phyloP scores from a whole-genome alignment of 2,888 invertebrate genomes.

The Polydrusus tereticollis region DNA sequence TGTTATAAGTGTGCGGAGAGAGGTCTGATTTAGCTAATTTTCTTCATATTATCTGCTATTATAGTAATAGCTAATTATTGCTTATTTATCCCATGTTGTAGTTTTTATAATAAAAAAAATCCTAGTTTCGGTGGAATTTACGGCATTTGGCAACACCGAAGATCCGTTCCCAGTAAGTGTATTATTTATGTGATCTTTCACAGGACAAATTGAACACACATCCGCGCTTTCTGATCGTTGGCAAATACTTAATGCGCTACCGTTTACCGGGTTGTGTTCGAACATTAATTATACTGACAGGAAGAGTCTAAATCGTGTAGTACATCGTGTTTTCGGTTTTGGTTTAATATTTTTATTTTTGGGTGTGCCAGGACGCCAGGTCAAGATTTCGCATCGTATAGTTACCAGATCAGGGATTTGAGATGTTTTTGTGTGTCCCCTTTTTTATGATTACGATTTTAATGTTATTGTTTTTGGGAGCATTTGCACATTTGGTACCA shows the following conservation, averaged over 20 bases:
- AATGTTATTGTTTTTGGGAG: no score
- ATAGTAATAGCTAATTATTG: no score
- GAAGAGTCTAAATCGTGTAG: constrained; percentile 16
- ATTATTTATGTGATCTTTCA: constrained; percentile 29
- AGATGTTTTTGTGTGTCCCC: no score
- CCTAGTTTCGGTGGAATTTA: no score
- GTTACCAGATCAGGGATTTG: background rate
- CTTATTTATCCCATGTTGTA: no score
- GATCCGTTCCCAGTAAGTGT: background rate
- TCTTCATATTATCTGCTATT: no score
- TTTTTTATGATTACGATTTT: no score
- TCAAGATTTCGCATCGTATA: background rate
- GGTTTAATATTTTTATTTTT: constrained; percentile 15
- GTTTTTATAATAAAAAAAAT: no score
- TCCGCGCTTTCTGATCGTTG: constrained; percentile 20
- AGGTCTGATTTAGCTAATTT: no score
- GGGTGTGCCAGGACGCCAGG: background rate
- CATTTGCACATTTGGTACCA: no score
- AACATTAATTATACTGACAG: constrained; percentile 19
- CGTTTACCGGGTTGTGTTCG: constrained; percentile 17
- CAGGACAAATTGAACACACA: constrained; percentile 37
- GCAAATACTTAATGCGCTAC: constrained; percentile 23
- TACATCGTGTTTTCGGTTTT: constrained; percentile 26
- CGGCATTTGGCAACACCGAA: background rate
- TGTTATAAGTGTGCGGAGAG: no score